These are phyloP conservation scores for Subacronicta megacephala DNA, from an alignment of 2,888 invertebrate species.

Conservation along the genomic window DNA sequence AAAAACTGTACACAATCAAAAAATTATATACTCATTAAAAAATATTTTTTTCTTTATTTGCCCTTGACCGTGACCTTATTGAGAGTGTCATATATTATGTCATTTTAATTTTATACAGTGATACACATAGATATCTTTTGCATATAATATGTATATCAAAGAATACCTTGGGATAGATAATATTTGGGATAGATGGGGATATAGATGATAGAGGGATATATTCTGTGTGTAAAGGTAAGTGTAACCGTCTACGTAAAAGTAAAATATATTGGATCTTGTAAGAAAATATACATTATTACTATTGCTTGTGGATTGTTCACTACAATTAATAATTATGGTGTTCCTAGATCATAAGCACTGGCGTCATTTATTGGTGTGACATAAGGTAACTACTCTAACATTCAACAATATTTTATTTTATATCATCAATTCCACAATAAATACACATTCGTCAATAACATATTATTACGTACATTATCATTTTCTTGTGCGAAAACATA, in stretches of 20 bases:
- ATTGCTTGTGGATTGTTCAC: constrained; percentile 30
- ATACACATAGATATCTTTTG: constrained; percentile 48
- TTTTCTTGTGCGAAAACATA: constrained; percentile 65
- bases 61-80: constrained; percentile 45
- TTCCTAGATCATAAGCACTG: constrained; percentile 29
- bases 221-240: constrained; percentile 6
- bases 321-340: constrained; percentile 17
- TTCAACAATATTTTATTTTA: constrained; percentile 15
- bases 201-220: too few relatives aligned
- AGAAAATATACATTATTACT: constrained; percentile 8
- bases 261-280: constrained; percentile 1
- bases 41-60: constrained; percentile 67
- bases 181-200: too few relatives aligned
- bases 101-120: constrained; percentile 30
- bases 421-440: constrained; percentile 49
- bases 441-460: constrained; percentile 23
- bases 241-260: constrained; percentile 1
- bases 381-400: constrained; percentile 15
- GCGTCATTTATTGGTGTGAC: constrained; percentile 18
- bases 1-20: constrained; percentile 69
- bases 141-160: constrained; percentile 38
- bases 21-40: constrained; percentile 79
- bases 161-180: constrained; percentile 36
- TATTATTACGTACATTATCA: constrained; percentile 36
- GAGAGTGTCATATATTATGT: constrained; percentile 37